Percentiles rank a stretch among this genome's conserved stretches.
phyloP scores from a whole-genome alignment of 2,888 invertebrate species.

The Sinelater perroti region DNA sequence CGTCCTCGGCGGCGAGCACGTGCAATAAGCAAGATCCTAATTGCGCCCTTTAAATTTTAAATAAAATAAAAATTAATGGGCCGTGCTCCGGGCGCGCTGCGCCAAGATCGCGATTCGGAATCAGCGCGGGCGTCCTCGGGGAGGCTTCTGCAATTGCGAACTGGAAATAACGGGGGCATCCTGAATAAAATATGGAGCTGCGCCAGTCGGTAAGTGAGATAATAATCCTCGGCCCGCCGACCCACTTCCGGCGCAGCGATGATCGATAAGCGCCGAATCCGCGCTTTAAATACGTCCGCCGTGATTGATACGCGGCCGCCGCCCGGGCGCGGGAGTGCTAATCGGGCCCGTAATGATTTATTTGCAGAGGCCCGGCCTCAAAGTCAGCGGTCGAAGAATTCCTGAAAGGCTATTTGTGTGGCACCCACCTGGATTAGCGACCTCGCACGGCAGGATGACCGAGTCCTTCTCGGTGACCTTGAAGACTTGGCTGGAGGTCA shows the following conservation, averaged over 20 bases:
- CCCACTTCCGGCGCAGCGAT: constrained; percentile 47
- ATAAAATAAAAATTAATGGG: constrained; percentile 41
- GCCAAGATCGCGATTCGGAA: constrained; percentile 44
- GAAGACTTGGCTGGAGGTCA: constrained; percentile 63
- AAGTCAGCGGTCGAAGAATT: no score
- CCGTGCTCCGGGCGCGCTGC: constrained; percentile 32
- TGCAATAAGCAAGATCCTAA: constrained; percentile 1
- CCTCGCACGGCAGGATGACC: constrained; percentile 67
- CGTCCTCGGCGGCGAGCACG: no score
- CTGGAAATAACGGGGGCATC: constrained; percentile 55
- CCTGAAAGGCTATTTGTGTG: no score
- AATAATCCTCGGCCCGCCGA: constrained; percentile 53
- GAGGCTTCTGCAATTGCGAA: constrained; percentile 52
- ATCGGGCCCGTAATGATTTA: constrained; percentile 25
- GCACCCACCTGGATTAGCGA: constrained; percentile 67
- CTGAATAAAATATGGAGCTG: constrained; percentile 57
- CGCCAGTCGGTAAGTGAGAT: constrained; percentile 53
- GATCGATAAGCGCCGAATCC: constrained; percentile 39
- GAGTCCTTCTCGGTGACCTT: constrained; percentile 66
- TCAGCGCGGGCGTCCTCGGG: constrained; percentile 49
- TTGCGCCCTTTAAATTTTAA: constrained; percentile 10
- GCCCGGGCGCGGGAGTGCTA: constrained; percentile 18
- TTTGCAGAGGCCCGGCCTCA: constrained; percentile 19
- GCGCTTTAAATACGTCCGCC: constrained; percentile 27
- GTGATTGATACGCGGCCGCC: constrained; percentile 33